These are phyloP conservation scores for Onthophagus taurus DNA, from an alignment of 1,140 invertebrate genomes.

Conservation along the genomic window DNA sequence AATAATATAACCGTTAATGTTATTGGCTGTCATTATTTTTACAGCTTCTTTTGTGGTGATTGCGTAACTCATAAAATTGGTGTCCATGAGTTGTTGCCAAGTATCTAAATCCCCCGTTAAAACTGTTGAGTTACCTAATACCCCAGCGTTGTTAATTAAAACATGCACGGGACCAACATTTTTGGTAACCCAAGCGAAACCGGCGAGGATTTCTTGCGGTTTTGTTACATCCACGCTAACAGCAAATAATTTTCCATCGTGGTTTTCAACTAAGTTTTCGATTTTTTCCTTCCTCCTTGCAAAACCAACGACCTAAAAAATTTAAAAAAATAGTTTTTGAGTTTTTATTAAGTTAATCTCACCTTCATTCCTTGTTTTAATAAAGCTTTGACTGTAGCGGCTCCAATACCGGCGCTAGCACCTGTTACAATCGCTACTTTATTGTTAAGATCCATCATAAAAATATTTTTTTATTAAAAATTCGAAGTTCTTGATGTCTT, in stretches of 20 bases:
- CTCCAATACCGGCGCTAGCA: too few relatives aligned
- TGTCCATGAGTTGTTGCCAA: conserved; percentile 45
- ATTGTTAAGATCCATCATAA: too few relatives aligned
- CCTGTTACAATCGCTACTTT: too few relatives aligned
- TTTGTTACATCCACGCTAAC: conserved; percentile 2
- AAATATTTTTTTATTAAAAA: too few relatives aligned
- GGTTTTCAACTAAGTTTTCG: background rate
- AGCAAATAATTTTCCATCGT: conserved; percentile 1
- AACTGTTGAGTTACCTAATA: background rate
- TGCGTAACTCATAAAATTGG: conserved; percentile 48
- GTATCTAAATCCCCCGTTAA: conserved; percentile 30
- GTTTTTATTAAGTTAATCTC: too few relatives aligned
- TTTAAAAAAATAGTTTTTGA: too few relatives aligned
- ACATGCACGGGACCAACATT: conserved; percentile 12
- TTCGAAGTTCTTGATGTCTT: too few relatives aligned
- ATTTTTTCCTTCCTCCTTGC: conserved; percentile 2
- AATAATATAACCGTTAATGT: conserved; percentile 10
- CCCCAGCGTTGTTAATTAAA: conserved; percentile 11
- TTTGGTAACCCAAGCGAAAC: background rate
- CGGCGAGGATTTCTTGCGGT: conserved; percentile 1
- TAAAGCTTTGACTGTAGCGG: too few relatives aligned
- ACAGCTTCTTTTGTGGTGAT: conserved; percentile 43
- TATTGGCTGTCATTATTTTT: conserved; percentile 9
- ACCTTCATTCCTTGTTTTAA: too few relatives aligned
- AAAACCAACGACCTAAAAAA: conserved; percentile 6